These are phyloP conservation scores for Montipora capricornis DNA, from an alignment of 64 coral and sea anemone species.

Conservation along the genomic window DNA sequence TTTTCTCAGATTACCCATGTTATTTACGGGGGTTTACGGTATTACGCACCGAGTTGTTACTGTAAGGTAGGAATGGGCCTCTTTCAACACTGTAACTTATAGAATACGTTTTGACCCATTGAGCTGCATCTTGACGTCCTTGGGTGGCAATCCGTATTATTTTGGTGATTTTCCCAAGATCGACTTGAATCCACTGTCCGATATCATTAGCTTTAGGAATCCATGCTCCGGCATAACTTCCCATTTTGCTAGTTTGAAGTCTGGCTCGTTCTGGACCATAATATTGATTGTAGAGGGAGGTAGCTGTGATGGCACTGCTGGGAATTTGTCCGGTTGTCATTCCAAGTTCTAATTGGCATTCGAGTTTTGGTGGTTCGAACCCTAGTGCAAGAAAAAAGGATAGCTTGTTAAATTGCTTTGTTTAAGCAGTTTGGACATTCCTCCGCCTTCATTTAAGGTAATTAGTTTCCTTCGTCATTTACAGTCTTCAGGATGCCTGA, in stretches of 20 bases:
- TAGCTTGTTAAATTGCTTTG: background rate
- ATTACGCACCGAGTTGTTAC: background rate
- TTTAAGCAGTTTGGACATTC: too few species aligned
- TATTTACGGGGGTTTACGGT: background rate
- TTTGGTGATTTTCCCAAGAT: conserved; percentile 70
- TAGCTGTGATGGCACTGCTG: conserved; percentile 53
- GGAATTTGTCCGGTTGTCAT: conserved; percentile 8
- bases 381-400: background rate
- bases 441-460: too few species aligned
- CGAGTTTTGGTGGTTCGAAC: conserved; percentile 17
- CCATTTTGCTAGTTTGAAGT: conserved; percentile 44
- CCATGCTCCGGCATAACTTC: conserved; percentile 70
- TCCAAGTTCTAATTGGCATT: conserved; percentile 24
- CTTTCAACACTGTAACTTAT: conserved; percentile 68
- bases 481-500: too few species aligned
- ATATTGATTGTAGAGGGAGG: conserved; percentile 54
- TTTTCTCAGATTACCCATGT: background rate
- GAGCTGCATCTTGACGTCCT: conserved; percentile 78
- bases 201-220: conserved; percentile 54
- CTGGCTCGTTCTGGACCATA: conserved; percentile 74
- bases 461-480: too few species aligned
- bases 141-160: conserved; percentile 79
- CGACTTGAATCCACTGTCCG: conserved; percentile 77
- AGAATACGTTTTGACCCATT: conserved; percentile 86
- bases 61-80: conserved; percentile 43